Evolutionary conservation across 2,888 invertebrate genomes (phyloP).

Genomic region (Coenonympha glycerion): DNA sequence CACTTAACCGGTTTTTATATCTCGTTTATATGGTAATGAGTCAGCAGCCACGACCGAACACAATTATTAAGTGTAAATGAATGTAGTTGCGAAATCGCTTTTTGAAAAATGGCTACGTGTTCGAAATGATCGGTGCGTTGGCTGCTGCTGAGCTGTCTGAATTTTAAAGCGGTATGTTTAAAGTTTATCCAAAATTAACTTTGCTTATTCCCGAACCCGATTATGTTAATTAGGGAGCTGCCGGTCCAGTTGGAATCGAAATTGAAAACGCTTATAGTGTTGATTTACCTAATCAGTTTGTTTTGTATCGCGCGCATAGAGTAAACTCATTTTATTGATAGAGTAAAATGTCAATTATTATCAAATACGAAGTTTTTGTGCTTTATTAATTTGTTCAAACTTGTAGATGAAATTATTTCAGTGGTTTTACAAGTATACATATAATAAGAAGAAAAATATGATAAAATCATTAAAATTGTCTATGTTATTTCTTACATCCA

Average conservation of each 20-base stretch:
- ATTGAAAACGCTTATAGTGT: slow-evolving; percentile 53
- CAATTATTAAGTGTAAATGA: slow-evolving; percentile 68
- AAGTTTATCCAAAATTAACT: slow-evolving; percentile 56
- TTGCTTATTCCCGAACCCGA: slow-evolving; percentile 52
- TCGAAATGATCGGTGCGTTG: slow-evolving; percentile 39
- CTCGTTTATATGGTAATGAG: slow-evolving; percentile 75
- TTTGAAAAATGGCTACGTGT: slow-evolving; percentile 44
- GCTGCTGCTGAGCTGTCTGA: slow-evolving; percentile 35
- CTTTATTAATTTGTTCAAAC: slow-evolving; percentile 12
- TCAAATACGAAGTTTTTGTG: not conserved
- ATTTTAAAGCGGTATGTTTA: slow-evolving; percentile 41
- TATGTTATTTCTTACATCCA: too few species aligned
- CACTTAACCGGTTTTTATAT: slow-evolving; percentile 74
- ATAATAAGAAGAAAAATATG: too few species aligned
- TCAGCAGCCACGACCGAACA: slow-evolving; percentile 57
- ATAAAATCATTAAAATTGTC: too few species aligned
- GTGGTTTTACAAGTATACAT: not conserved
- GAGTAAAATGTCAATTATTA: slow-evolving; percentile 7
- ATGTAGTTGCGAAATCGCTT: slow-evolving; percentile 55
- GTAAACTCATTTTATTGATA: slow-evolving; percentile 29
- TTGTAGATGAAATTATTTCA: not conserved
- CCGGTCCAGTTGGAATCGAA: slow-evolving; percentile 50
- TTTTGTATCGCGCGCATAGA: slow-evolving; percentile 40
- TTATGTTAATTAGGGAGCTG: slow-evolving; percentile 57
- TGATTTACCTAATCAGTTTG: slow-evolving; percentile 58